Percentiles rank a stretch among this genome's conserved stretches.
Conservation (phyloP, 2,113 vertebrate species). For the Tragelaphus imberbis region DNA sequence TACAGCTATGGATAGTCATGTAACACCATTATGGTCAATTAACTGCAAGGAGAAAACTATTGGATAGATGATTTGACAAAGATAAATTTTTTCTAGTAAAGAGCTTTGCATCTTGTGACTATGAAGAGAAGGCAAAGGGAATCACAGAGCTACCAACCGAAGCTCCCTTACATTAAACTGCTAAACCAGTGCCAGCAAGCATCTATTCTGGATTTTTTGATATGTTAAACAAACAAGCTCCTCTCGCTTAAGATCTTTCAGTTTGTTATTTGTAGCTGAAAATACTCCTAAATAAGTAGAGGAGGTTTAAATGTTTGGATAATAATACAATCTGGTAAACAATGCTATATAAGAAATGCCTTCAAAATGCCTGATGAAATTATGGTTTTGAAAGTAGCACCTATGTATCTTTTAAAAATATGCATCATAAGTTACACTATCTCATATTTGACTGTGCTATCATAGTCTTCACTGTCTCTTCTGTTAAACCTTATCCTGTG, state of each 20-base stretch:
- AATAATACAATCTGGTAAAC: slow-evolving; percentile 26
- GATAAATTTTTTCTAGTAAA: background rate
- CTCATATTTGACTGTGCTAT: background rate
- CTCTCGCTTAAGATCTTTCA: slow-evolving; percentile 1
- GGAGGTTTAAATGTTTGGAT: background rate
- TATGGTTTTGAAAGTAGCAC: slow-evolving; percentile 4
- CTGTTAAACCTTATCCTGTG: slow-evolving; percentile 43
- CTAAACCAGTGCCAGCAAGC: background rate
- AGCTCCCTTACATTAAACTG: background rate
- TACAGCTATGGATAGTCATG: background rate
- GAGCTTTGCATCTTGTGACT: background rate
- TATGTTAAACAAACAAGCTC: background rate
- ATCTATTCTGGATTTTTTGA: background rate
- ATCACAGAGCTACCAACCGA: background rate
- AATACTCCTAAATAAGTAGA: background rate
- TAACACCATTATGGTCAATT: background rate
- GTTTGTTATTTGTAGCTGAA: background rate
- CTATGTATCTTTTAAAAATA: background rate
- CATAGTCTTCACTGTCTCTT: background rate
- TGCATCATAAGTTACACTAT: background rate
- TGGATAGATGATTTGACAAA: slow-evolving; percentile 1
- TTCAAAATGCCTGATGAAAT: slow-evolving; percentile 40
- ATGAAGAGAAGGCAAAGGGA: slow-evolving; percentile 14
- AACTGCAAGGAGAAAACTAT: background rate
- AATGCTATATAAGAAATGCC: background rate